phyloP scores from a whole-genome alignment of 1,140 invertebrate genomes.

The Drosophila saltans region DNA sequence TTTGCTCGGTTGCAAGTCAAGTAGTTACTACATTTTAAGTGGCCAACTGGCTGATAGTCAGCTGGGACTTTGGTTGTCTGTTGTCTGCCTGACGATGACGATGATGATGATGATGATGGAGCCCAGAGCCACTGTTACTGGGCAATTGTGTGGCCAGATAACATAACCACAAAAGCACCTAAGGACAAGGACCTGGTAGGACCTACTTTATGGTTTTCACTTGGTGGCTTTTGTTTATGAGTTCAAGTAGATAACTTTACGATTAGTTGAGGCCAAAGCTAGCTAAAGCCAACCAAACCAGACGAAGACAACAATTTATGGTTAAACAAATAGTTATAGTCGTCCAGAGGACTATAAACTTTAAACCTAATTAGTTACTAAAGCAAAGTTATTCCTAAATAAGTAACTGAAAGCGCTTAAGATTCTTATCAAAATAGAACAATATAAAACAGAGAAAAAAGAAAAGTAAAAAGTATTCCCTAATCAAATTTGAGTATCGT shows the following conservation, averaged over 20 bases:
- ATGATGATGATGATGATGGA: constrained; percentile 44
- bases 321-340: constrained; percentile 42
- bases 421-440: neutral
- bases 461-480: constrained; percentile 20
- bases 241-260: constrained; percentile 56
- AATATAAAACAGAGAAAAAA: neutral
- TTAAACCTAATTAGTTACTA: constrained; percentile 11
- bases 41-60: constrained; percentile 60
- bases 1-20: constrained; percentile 43
- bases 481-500: neutral
- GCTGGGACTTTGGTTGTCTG: constrained; percentile 43
- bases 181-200: constrained; percentile 38
- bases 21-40: constrained; percentile 81
- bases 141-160: constrained; percentile 66
- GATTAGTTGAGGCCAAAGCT: constrained; percentile 33
- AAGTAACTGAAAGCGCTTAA: neutral
- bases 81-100: constrained; percentile 40
- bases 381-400: constrained; percentile 8
- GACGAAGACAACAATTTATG: constrained; percentile 34
- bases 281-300: neutral
- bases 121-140: constrained; percentile 47
- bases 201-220: constrained; percentile 27
- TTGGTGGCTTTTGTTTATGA: constrained; percentile 52
- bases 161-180: constrained; percentile 56
- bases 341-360: constrained; percentile 16